Conservation (phyloP, 2,113 vertebrate genomes). For the Macroglossus sobrinus region DNA sequence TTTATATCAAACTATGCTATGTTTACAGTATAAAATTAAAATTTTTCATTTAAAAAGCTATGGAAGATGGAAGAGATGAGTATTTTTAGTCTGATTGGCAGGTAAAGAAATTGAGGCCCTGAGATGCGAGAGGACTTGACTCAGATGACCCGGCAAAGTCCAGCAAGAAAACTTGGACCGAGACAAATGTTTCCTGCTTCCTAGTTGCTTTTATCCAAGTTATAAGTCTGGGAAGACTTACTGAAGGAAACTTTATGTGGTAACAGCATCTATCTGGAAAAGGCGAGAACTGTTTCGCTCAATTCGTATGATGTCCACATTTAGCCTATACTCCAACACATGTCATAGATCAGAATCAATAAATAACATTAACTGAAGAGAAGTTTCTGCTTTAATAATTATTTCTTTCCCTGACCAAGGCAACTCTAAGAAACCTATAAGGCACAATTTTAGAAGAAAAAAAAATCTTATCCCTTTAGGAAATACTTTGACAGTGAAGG, state of each 20-base stretch:
- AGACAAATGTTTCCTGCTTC: background rate
- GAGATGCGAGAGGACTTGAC: background rate
- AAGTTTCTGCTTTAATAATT: background rate
- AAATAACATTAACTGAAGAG: constrained; percentile 20
- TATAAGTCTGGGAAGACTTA: background rate
- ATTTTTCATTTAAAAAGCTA: background rate
- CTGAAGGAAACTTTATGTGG: background rate
- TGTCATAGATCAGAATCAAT: background rate
- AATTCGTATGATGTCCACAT: background rate
- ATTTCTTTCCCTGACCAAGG: background rate
- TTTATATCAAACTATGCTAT: background rate
- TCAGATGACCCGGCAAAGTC: background rate
- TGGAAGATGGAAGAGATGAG: background rate
- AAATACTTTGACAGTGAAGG: constrained; percentile 20
- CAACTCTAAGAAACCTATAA: constrained; percentile 8
- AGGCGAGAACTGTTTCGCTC: background rate
- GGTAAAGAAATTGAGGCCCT: background rate
- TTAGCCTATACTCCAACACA: background rate
- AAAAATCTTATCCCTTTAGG: background rate
- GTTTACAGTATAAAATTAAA: background rate
- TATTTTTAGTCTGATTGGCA: background rate
- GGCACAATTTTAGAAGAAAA: background rate
- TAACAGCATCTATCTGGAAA: background rate
- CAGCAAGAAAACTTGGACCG: background rate
- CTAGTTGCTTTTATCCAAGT: background rate